Conservation (phyloP, 1,140 invertebrate genomes). For the Zeugodacus cucurbitae region DNA sequence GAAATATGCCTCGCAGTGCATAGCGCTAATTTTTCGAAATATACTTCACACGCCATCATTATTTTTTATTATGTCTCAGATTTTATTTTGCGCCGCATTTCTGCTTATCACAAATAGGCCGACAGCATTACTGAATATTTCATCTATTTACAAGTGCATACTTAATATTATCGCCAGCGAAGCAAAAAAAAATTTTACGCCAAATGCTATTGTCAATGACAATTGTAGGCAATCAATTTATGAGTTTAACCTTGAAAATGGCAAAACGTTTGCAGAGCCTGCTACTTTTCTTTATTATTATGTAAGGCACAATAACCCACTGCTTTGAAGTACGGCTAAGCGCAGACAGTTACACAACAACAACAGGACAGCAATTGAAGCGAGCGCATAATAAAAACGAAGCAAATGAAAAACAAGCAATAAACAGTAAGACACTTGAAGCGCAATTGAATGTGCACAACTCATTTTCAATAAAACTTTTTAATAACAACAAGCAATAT, state of each 20-base stretch:
- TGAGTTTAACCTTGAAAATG: neutral
- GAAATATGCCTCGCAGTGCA: no score
- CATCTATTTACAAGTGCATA: neutral
- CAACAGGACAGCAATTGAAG: neutral
- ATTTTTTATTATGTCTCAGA: no score
- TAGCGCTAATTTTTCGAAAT: no score
- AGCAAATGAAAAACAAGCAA: neutral
- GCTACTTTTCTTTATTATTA: neutral
- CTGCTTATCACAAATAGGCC: neutral
- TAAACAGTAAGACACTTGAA: neutral
- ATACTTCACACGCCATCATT: no score
- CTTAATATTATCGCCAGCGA: neutral
- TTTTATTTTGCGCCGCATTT: no score
- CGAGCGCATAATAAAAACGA: neutral
- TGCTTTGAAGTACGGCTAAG: neutral
- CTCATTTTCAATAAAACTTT: constrained; percentile 23
- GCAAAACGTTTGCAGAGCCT: neutral
- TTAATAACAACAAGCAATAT: neutral
- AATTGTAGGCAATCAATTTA: constrained; percentile 16
- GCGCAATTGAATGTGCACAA: neutral
- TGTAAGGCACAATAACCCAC: neutral
- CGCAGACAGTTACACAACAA: neutral
- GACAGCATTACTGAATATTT: neutral
- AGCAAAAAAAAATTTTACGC: neutral
- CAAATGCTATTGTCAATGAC: neutral